Evolutionary conservation across 2,797 vertebrate genomes (phyloP), one percentile per base, ranked within the genome.

Genomic region (Sebastes oblongus): DNA sequence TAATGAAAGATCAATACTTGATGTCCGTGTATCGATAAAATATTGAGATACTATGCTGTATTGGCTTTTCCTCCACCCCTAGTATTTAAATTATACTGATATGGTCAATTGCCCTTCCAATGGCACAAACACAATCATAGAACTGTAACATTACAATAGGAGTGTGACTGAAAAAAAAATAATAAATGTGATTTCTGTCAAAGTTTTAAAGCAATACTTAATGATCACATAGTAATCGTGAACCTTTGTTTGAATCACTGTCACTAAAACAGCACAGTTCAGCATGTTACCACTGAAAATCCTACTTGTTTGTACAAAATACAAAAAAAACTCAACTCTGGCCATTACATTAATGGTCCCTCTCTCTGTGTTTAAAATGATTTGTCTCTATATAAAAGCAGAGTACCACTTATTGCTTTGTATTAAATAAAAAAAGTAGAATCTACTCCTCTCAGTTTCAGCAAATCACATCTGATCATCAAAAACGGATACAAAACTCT

Each of bases 311-410:
- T 10, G 12, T 32, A 50, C 14, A 68, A 71, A 74, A 75, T 5
- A 46, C 8, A 24, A n/a, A 50, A 50, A 2, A 25, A 42, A 1
- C 12, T 34, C 0, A 12, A 2, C 12, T 72, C 42, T 6, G 50
- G 18, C 64, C 55, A 55, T 78, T 27, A 20, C 0, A 62, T 29
- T 52, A 32, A 70, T 69, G 79, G 80, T 80, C 83, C 85, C 75
- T 16, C 56, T 59, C 72, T 22, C 72, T 20, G n/a, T 64, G n/a
- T n/a, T 58, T 8, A 55, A 60, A n/a, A 54, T 25, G 14, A 60
- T 36, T 50, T 12, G n/a, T 29, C 18, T 46, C 18, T 8, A 30
- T 58, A 61, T 36, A n/a, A 30, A 50, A 72, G 14, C 30, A 25
- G 2, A 11, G 30, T 16, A 5, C 10, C 12, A 39, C 20, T 36